Evolutionary conservation across 2,113 vertebrate species (phyloP).

Genomic region (Cyprinodon tularosa): DNA sequence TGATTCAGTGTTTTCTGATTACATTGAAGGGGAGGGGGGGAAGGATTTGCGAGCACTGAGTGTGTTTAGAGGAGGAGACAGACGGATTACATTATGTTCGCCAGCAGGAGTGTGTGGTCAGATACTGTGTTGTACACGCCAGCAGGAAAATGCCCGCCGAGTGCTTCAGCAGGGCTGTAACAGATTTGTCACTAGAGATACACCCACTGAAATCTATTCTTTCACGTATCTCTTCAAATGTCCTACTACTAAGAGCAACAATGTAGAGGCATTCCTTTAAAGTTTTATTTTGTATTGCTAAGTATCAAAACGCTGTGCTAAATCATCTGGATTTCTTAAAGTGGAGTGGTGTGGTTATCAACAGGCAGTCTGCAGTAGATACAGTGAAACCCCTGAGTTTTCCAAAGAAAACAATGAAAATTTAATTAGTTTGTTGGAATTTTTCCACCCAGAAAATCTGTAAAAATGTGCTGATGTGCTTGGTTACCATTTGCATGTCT

Average conservation of each 20-base stretch:
- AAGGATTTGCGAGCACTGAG: slow-evolving; percentile 22
- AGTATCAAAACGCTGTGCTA: background rate
- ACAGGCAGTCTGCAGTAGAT: background rate
- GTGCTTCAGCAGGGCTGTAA: slow-evolving; percentile 42
- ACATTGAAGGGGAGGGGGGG: slow-evolving; percentile 31
- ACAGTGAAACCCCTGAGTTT: background rate
- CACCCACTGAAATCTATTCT: slow-evolving; percentile 22
- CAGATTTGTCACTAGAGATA: slow-evolving; percentile 43
- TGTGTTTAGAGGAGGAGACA: slow-evolving; percentile 44
- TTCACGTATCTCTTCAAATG: background rate
- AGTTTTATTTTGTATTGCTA: background rate
- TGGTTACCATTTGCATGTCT: no score
- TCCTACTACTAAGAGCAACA: slow-evolving; percentile 2
- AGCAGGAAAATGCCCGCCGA: slow-evolving; percentile 60
- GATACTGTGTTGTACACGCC: slow-evolving; percentile 49
- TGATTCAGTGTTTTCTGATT: slow-evolving; percentile 33
- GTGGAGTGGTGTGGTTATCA: background rate
- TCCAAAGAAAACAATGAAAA: background rate
- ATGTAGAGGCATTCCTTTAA: background rate
- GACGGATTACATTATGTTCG: slow-evolving; percentile 66
- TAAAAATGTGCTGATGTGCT: background rate
- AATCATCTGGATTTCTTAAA: background rate
- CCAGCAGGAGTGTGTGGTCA: slow-evolving; percentile 60
- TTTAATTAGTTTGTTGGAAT: background rate
- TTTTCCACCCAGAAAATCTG: background rate